phyloP scores from a whole-genome alignment of 2,888 invertebrate genomes.

The Rhyacophila evoluta region DNA sequence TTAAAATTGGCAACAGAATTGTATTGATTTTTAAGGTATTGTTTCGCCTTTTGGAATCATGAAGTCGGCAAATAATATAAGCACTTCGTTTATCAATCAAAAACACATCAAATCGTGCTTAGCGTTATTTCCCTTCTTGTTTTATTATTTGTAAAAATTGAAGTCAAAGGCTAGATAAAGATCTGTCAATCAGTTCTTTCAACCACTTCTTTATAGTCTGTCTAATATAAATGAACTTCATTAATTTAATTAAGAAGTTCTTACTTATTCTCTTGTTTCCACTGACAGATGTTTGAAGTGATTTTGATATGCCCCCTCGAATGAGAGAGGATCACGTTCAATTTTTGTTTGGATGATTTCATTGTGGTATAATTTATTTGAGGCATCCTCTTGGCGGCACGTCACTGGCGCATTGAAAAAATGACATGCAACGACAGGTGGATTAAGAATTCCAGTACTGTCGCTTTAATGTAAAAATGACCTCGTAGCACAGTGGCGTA shows the following conservation, averaged over 20 bases:
- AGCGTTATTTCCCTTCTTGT: not conserved
- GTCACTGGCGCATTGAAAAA: conserved; percentile 14
- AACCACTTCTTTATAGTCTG: conserved; percentile 38
- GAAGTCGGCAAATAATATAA: conserved; percentile 7
- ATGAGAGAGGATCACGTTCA: conserved; percentile 37
- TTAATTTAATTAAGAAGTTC: conserved; percentile 49
- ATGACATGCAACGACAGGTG: conserved; percentile 27
- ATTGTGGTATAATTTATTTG: conserved; percentile 14
- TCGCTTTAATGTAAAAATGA: not conserved
- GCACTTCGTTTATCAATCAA: not conserved
- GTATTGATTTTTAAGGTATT: not conserved
- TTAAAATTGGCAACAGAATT: too few species aligned
- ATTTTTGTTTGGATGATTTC: conserved; percentile 25
- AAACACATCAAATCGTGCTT: conserved; percentile 10
- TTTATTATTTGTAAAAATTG: not conserved
- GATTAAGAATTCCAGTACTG: not conserved
- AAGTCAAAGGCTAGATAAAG: conserved; percentile 53
- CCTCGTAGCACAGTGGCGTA: not conserved
- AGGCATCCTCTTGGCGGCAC: not conserved
- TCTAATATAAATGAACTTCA: conserved; percentile 46
- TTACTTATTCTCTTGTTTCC: conserved; percentile 39
- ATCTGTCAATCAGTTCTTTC: conserved; percentile 52
- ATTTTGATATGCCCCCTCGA: conserved; percentile 48
- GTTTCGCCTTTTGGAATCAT: not conserved
- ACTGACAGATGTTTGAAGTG: conserved; percentile 45